Percentiles rank a stretch among this genome's conserved stretches.
Conservation (phyloP, 2,797 vertebrate species). For the Cynodonichthys magdalenae region DNA sequence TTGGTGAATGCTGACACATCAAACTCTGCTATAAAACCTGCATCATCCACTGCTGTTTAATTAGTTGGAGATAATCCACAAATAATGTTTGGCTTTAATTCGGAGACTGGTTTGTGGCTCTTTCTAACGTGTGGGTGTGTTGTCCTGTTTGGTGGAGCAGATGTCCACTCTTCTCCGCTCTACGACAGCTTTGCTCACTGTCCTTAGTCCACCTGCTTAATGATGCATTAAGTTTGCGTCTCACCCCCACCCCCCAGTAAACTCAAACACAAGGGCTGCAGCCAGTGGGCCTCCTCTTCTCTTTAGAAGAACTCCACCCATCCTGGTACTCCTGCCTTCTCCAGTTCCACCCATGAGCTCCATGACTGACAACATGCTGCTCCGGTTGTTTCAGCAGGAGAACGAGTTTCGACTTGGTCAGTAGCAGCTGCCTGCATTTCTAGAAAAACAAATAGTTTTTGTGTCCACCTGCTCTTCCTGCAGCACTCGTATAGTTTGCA, state of each 20-base stretch:
- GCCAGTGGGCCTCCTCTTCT: conserved; percentile 37
- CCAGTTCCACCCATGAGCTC: no score
- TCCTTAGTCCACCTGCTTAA: conserved; percentile 66
- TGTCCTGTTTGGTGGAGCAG: conserved; percentile 63
- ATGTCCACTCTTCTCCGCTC: conserved; percentile 66
- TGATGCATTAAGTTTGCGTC: conserved; percentile 75
- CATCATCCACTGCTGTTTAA: conserved; percentile 20
- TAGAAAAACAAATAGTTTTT: no score
- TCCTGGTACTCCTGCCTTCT: no score
- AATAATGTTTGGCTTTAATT: conserved; percentile 51
- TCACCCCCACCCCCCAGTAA: conserved; percentile 38
- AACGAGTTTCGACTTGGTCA: no score
- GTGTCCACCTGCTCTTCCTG: no score
- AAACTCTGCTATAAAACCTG: no score
- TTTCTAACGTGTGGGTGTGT: conserved; percentile 60
- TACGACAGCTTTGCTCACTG: conserved; percentile 56
- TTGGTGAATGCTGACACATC: no score
- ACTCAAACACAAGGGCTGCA: conserved; percentile 24
- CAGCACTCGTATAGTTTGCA: no score
- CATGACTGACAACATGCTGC: no score
- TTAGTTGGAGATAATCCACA: conserved; percentile 44
- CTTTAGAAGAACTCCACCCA: conserved; percentile 38
- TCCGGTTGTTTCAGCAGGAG: no score
- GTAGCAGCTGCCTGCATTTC: no score
- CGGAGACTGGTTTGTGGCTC: conserved; percentile 33